Conservation (phyloP, 1,140 invertebrate species). For the Steinernema feltiae region DNA sequence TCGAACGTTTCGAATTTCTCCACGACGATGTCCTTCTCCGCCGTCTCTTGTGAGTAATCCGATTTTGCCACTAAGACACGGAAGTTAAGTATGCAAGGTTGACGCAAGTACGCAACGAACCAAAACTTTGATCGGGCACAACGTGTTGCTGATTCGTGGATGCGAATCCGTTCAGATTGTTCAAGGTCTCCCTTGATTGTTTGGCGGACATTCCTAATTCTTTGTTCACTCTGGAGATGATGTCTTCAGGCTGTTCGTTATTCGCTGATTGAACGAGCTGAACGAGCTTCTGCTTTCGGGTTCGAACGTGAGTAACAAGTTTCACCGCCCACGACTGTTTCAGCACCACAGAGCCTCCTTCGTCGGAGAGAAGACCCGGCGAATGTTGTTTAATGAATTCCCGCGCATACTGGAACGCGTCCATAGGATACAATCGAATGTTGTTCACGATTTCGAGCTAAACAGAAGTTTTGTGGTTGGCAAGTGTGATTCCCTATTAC, state of each 20-base stretch:
- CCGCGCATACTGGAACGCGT: not conserved
- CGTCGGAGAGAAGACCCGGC: not conserved
- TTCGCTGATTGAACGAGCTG: not conserved
- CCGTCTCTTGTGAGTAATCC: too few relatives aligned
- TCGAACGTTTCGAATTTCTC: not conserved
- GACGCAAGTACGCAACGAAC: too few relatives aligned
- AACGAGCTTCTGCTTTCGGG: not conserved
- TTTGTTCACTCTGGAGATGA: not conserved
- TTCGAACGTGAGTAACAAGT: not conserved
- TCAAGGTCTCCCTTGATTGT: not conserved
- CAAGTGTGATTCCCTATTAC: not conserved
- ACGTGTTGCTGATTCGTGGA: not conserved
- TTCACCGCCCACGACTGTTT: constrained; percentile 4
- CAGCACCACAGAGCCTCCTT: not conserved
- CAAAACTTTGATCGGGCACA: not conserved
- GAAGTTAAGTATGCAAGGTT: too few relatives aligned
- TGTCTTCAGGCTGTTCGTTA: not conserved
- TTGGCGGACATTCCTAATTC: not conserved
- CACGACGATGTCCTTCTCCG: not conserved
- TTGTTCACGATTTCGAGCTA: constrained; percentile 5
- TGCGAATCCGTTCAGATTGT: not conserved
- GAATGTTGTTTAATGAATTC: not conserved
- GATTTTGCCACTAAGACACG: too few relatives aligned
- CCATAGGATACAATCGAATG: not conserved
- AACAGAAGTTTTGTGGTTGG: not conserved